Percentiles rank a stretch among this genome's conserved stretches.
Conservation (phyloP, 1,140 invertebrate species). For the Goniozus legneri region DNA sequence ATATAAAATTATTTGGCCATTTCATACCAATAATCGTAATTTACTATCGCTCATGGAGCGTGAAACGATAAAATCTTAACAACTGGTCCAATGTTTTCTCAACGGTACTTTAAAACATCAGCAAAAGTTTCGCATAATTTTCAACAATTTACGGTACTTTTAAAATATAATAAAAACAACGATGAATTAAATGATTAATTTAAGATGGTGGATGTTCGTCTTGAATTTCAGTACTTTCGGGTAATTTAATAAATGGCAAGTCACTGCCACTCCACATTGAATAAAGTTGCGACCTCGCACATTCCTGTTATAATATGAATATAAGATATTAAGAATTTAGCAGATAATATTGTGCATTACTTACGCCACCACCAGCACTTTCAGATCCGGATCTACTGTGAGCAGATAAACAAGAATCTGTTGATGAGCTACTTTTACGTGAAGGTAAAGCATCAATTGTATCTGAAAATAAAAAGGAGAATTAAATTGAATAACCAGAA, state of each 20-base stretch:
- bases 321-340: not conserved
- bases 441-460: slow-evolving; percentile 51
- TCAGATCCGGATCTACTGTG: slow-evolving; percentile 61
- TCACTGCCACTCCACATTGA: slow-evolving; percentile 58
- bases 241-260: slow-evolving; percentile 55
- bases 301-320: slow-evolving; percentile 28
- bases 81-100: too few species aligned
- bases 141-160: too few species aligned
- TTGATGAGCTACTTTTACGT: slow-evolving; percentile 62
- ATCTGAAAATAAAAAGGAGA: slow-evolving; percentile 27
- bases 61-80: too few species aligned
- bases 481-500: slow-evolving; percentile 30
- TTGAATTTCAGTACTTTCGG: slow-evolving; percentile 49
- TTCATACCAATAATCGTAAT: not conserved
- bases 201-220: slow-evolving; percentile 45
- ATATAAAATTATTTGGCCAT: slow-evolving; percentile 2
- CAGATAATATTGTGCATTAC: slow-evolving; percentile 8
- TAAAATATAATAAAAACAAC: too few species aligned
- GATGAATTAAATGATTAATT: too few species aligned
- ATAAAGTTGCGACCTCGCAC: slow-evolving; percentile 52
- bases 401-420: slow-evolving; percentile 61
- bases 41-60: not conserved
- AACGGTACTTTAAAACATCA: too few species aligned
- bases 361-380: slow-evolving; percentile 52
- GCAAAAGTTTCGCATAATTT: too few species aligned